A percentile compares a stretch with the other conserved stretches of the same genome.
phyloP scores from a whole-genome alignment of 2,113 vertebrate species.

The Cathartes aura region DNA sequence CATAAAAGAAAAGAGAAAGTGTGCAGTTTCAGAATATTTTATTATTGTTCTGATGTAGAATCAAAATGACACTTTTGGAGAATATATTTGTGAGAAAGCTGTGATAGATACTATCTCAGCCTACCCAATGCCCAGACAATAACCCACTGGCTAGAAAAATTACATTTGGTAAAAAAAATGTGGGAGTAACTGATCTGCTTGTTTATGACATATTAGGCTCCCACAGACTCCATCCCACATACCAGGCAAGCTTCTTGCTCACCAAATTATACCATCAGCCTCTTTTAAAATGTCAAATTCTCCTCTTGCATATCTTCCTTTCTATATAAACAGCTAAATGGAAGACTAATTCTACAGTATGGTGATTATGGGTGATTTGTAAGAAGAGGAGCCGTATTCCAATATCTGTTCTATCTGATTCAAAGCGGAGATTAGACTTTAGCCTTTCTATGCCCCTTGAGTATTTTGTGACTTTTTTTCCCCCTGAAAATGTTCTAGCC shows the following conservation, averaged over 20 bases:
- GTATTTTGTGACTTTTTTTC: neutral
- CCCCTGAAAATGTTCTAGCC: neutral
- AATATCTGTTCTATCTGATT: neutral
- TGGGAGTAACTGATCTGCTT: conserved; percentile 4
- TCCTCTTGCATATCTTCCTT: neutral
- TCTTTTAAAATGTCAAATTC: conserved; percentile 10
- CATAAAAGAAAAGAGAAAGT: neutral
- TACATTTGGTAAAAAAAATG: no score
- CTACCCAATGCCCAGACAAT: neutral
- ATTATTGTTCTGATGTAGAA: neutral
- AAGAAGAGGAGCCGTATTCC: neutral
- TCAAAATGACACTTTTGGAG: neutral
- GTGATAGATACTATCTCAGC: neutral
- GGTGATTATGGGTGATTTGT: neutral
- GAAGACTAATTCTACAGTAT: neutral
- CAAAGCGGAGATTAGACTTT: neutral
- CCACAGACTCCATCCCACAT: neutral
- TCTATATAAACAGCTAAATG: neutral
- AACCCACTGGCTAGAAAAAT: conserved; percentile 15
- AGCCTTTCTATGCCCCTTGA: neutral
- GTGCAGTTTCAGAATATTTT: neutral
- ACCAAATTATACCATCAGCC: neutral
- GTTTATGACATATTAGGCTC: conserved; percentile 31
- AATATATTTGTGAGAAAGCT: neutral
- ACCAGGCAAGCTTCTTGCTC: neutral